Percentiles rank a stretch among this genome's conserved stretches.
Conservation (phyloP, 30 jellyfish, hydroid and myxozoan species). For the Nemopilema nomurai region DNA sequence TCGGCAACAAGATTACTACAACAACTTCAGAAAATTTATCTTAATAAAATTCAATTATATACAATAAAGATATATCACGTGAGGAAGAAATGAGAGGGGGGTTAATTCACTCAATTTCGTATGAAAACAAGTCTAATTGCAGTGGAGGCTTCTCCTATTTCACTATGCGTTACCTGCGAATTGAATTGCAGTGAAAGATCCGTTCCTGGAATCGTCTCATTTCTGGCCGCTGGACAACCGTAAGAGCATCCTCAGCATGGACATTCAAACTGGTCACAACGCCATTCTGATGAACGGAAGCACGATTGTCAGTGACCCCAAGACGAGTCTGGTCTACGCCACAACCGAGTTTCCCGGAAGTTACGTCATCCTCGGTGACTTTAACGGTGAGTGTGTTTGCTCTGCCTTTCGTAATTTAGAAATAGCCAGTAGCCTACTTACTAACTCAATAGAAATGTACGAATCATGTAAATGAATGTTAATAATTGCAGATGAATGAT, state of each 20-base stretch:
- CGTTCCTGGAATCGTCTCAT: slow-evolving; percentile 92
- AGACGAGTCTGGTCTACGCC: slow-evolving; percentile 40
- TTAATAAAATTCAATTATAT: too few relatives aligned
- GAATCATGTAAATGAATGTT: too few relatives aligned
- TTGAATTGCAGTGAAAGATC: slow-evolving; percentile 94
- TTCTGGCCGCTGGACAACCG: slow-evolving; percentile 93
- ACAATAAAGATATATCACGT: too few relatives aligned
- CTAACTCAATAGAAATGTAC: too few relatives aligned
- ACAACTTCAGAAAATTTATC: too few relatives aligned
- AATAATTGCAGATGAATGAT: too few relatives aligned
- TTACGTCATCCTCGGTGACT: slow-evolving; percentile 89
- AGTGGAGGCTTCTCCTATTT: not conserved
- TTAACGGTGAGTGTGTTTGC: slow-evolving; percentile 72
- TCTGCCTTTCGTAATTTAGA: not conserved
- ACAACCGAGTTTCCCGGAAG: slow-evolving; percentile 90
- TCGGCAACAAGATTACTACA: too few relatives aligned
- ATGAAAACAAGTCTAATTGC: too few relatives aligned
- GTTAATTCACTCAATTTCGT: too few relatives aligned
- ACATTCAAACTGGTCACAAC: slow-evolving; percentile 88
- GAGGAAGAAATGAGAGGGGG: too few relatives aligned
- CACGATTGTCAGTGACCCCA: slow-evolving; percentile 24
- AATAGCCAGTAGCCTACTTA: too few relatives aligned
- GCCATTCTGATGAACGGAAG: slow-evolving; percentile 79
- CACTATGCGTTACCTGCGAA: too few relatives aligned
- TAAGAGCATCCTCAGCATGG: slow-evolving; percentile 55